Evolutionary conservation across 2,888 invertebrate genomes (phyloP).

Genomic region (Clusia tigrina): DNA sequence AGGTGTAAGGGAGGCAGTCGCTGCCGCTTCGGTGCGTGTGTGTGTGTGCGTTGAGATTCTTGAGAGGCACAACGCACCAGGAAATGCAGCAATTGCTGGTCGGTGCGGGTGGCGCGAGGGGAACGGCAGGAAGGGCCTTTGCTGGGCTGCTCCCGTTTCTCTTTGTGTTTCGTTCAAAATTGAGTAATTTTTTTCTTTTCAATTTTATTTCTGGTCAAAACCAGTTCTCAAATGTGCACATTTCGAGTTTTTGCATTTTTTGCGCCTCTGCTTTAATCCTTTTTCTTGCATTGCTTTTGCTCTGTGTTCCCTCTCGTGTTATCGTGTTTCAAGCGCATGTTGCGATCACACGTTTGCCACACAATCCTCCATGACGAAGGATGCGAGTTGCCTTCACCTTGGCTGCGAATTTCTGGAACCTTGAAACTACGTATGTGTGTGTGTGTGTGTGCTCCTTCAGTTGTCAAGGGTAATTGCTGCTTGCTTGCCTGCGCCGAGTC

Average conservation of each 20-base stretch:
- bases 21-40: too few relatives aligned
- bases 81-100: slow-evolving; percentile 45
- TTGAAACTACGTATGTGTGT: slow-evolving; percentile 21
- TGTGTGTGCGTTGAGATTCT: too few relatives aligned
- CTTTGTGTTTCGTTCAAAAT: too few relatives aligned
- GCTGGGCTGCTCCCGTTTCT: neutral
- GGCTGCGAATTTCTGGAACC: slow-evolving; percentile 17
- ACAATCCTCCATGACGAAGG: too few relatives aligned
- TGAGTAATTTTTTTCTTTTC: neutral
- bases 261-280: slow-evolving; percentile 6
- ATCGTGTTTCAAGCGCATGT: slow-evolving; percentile 55
- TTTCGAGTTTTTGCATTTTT: neutral
- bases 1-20: too few relatives aligned
- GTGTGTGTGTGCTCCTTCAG: neutral
- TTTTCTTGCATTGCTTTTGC: slow-evolving; percentile 31
- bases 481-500: slow-evolving; percentile 17
- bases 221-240: slow-evolving; percentile 35
- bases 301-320: slow-evolving; percentile 28
- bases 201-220: slow-evolving; percentile 28
- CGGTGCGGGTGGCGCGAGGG: too few relatives aligned
- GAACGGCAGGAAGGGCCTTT: too few relatives aligned
- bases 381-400: neutral
- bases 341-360: slow-evolving; percentile 18
- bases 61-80: slow-evolving; percentile 45
- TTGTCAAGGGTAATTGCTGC: slow-evolving; percentile 27